These are phyloP conservation scores for Metellina segmentata DNA, from an alignment of 2,888 invertebrate species.

Conservation along the genomic window DNA sequence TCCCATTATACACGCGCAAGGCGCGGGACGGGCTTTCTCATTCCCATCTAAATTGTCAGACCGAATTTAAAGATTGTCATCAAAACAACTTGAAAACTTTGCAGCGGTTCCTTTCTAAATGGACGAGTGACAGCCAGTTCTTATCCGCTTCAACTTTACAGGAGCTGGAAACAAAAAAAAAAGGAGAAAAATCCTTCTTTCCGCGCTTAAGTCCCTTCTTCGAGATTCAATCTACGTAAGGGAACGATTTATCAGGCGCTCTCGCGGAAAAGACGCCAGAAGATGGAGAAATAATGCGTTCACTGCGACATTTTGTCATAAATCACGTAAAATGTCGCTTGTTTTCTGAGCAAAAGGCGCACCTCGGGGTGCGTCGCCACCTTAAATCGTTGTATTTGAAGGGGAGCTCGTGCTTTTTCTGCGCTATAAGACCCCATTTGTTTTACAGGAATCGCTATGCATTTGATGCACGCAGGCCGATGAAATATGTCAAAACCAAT, in stretches of 20 bases:
- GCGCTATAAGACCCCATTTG: not conserved
- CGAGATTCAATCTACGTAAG: slow-evolving; percentile 54
- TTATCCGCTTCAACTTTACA: slow-evolving; percentile 12
- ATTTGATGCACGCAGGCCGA: not conserved
- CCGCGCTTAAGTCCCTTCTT: slow-evolving; percentile 21
- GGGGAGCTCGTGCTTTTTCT: not conserved
- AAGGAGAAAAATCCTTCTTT: slow-evolving; percentile 9
- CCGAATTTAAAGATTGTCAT: slow-evolving; percentile 40
- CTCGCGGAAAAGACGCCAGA: slow-evolving; percentile 37
- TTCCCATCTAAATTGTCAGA: slow-evolving; percentile 28
- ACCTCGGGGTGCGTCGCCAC: slow-evolving; percentile 20
- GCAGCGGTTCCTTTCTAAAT: slow-evolving; percentile 13
- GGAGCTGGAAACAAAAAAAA: slow-evolving; percentile 6
- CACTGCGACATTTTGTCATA: slow-evolving; percentile 62
- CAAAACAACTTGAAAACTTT: slow-evolving; percentile 14
- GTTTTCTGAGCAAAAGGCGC: slow-evolving; percentile 26
- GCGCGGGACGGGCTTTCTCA: not conserved
- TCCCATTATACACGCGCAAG: not conserved
- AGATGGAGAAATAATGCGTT: slow-evolving; percentile 70
- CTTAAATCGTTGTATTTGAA: slow-evolving; percentile 30
- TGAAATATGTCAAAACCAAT: too few species aligned
- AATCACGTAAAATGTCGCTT: slow-evolving; percentile 46
- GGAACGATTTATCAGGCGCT: slow-evolving; percentile 57
- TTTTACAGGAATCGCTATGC: not conserved
- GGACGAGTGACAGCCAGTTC: slow-evolving; percentile 2